Evolutionary conservation across 2,113 vertebrate genomes (phyloP), one percentile per base, ranked within the genome.

Genomic region (Prietella phreatophila): DNA sequence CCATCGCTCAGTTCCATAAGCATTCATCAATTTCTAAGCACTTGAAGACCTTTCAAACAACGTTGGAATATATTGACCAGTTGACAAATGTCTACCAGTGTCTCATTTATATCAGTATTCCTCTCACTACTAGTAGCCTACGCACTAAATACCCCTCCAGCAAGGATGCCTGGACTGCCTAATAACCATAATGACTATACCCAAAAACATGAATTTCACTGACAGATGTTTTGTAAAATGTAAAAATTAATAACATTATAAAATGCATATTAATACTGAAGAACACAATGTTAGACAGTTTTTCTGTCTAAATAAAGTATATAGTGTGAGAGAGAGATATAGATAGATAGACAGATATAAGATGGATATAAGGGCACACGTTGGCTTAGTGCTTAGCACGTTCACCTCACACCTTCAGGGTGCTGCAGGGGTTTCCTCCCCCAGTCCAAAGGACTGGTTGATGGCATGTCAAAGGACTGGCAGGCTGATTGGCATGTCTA

Each of bases 11-110:
- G 30, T 79, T 25, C 27, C 27, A 5, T 79, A 53, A 55, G 1
- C 47, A 8, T 79, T 4, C 76, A 8, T 79, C 76, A 79, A 53
- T 79, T 53, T 79, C 76, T n/a, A 53, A 53, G 76, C 76, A 76
- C 27, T 79, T 27, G 39, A 47, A 71, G 39, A 27, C 73, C 22
- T 27, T 79, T 79, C 27, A 55, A 53, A 33, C 3, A n/a, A 27
- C 6, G 9, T 79, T 53, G 1, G 47, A 53, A 79, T 79, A n/a
- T 79, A n/a, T 53, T 30, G 42, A 50, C 22, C 42, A 50, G 22
- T 78, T 75, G 42, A 50, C 76, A 19, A 1, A 79, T 79, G 55
- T 55, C 27, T 53, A 14, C 22, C 73, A 27, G 22, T 75, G 39
- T 75, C 20, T 69, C 67, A 7, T 33, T 63, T 30, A 1, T 67